A percentile compares a stretch with the other conserved stretches of the same genome.
phyloP scores from a whole-genome alignment of 2,888 invertebrate genomes.

The Stenotaenia linearis region DNA sequence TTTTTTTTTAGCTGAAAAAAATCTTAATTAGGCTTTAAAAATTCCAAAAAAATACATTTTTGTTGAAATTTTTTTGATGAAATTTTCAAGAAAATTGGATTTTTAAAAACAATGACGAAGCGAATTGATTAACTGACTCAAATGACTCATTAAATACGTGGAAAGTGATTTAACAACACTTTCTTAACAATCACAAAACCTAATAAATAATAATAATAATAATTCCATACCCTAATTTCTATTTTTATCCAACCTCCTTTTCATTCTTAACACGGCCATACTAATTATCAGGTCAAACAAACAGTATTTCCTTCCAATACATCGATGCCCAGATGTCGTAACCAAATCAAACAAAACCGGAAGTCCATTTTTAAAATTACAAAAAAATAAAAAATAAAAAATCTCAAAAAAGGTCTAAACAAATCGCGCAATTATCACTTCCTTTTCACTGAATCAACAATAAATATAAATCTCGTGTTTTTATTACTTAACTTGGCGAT shows the following conservation, averaged over 20 bases:
- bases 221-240: background rate
- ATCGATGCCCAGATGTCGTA: background rate
- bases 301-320: background rate
- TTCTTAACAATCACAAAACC: background rate
- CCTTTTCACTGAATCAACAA: background rate
- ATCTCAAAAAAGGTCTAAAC: background rate
- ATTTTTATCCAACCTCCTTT: background rate
- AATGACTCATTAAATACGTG: background rate
- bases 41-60: background rate
- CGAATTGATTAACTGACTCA: background rate
- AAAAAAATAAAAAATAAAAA: background rate
- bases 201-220: background rate
- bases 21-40: too few relatives aligned
- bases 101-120: background rate
- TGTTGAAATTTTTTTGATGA: too few relatives aligned
- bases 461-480: background rate
- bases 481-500: background rate
- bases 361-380: background rate
- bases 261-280: background rate
- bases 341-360: background rate
- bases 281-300: background rate
- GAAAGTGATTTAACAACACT: background rate
- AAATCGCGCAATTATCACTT: background rate
- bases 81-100: too few relatives aligned
- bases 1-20: too few relatives aligned